phyloP scores from a whole-genome alignment of 2,888 invertebrate species.

The Troides aeacus region DNA sequence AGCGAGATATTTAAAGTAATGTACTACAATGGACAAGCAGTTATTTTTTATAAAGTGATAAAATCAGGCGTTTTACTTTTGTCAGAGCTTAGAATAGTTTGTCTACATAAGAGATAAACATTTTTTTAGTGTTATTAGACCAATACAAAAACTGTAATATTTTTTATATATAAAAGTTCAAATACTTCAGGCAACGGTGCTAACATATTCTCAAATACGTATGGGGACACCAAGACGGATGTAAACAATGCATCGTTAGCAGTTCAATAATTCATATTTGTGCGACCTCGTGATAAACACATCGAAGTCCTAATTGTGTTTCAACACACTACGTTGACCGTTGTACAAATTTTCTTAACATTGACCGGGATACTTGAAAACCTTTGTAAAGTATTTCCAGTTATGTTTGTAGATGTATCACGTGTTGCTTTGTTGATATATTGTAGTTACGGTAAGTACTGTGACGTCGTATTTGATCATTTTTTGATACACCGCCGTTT shows the following conservation, averaged over 20 bases:
- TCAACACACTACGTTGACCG: slow-evolving; percentile 11
- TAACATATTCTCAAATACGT: slow-evolving; percentile 17
- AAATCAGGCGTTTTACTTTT: slow-evolving; percentile 14
- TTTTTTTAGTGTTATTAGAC: neutral
- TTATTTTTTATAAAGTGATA: slow-evolving; percentile 12
- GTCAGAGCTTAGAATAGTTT: neutral
- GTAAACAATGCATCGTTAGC: slow-evolving; percentile 49
- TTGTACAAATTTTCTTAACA: slow-evolving; percentile 11
- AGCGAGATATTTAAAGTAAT: neutral
- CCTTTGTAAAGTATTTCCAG: slow-evolving; percentile 13
- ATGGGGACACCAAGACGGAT: slow-evolving; percentile 27
- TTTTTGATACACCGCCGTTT: neutral
- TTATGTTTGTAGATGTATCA: slow-evolving; percentile 13
- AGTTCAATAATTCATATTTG: slow-evolving; percentile 40
- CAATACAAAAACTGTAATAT: neutral
- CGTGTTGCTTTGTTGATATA: neutral
- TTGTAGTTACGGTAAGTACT: neutral
- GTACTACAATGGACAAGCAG: neutral
- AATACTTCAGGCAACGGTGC: slow-evolving; percentile 1
- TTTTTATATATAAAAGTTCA: neutral
- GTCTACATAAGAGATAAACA: neutral
- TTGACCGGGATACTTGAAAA: slow-evolving; percentile 28
- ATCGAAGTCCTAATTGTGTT: slow-evolving; percentile 25
- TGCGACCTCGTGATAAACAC: slow-evolving; percentile 18
- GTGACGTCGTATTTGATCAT: neutral